A percentile compares a stretch with the other conserved stretches of the same genome.
Conservation (phyloP, 2,113 vertebrate genomes). For the Orientallactaga bullata region DNA sequence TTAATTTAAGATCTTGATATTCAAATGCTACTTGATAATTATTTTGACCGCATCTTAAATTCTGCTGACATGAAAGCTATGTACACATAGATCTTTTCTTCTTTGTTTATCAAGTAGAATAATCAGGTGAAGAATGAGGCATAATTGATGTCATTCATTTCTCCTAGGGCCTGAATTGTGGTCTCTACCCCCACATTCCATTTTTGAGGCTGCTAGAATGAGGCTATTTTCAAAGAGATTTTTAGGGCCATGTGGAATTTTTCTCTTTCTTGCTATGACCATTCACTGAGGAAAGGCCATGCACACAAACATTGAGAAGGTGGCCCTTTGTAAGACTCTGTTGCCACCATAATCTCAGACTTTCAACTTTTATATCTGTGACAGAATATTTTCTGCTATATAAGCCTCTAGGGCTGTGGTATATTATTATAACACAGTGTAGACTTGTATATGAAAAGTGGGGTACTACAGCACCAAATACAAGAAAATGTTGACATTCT, state of each 20-base stretch:
- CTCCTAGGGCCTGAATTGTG: not conserved
- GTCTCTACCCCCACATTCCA: not conserved
- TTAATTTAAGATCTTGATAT: slow-evolving; percentile 33
- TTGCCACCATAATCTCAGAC: not conserved
- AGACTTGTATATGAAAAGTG: not conserved
- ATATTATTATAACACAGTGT: not conserved
- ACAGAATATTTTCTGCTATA: not conserved
- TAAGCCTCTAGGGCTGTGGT: not conserved
- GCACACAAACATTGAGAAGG: not conserved
- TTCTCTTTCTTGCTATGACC: not conserved
- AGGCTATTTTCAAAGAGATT: not conserved
- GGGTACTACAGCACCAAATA: not conserved
- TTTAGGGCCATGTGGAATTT: too few relatives aligned
- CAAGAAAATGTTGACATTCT: not conserved
- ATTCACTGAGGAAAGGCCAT: not conserved
- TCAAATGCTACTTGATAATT: slow-evolving; percentile 27
- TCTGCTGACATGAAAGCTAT: slow-evolving; percentile 29
- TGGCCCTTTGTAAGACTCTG: not conserved
- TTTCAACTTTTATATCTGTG: not conserved
- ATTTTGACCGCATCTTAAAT: slow-evolving; percentile 23
- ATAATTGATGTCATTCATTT: slow-evolving; percentile 14
- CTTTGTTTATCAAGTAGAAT: not conserved
- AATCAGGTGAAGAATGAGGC: not conserved
- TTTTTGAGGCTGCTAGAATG: not conserved
- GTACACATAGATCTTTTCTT: not conserved